phyloP scores from a whole-genome alignment of 2,888 invertebrate species.

The Coelinius sp. region DNA sequence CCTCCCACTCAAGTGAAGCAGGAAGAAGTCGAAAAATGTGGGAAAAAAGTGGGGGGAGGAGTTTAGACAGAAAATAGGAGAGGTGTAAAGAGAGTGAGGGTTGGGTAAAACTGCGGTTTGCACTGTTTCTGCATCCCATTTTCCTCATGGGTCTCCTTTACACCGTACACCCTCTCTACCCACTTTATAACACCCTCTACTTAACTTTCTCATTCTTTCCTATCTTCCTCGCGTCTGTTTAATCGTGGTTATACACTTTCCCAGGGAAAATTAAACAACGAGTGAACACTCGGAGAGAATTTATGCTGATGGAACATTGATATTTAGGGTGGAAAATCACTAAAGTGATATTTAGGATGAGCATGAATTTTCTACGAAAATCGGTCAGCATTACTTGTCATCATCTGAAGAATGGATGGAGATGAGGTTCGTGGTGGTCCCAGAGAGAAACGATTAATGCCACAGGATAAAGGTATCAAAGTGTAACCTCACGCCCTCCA shows the following conservation, averaged over 20 bases:
- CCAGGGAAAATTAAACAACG: not conserved
- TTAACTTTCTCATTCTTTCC: slow-evolving; percentile 3
- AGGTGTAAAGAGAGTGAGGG: not conserved
- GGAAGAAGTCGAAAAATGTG: not conserved
- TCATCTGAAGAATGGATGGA: not conserved
- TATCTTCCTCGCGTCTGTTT: not conserved
- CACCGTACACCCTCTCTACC: not conserved
- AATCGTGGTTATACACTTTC: slow-evolving; percentile 16
- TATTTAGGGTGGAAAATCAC: not conserved
- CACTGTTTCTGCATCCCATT: slow-evolving; percentile 20
- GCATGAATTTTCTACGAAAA: no score
- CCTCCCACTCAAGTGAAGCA: not conserved
- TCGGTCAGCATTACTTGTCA: no score
- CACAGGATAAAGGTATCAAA: not conserved
- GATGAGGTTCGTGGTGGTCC: not conserved
- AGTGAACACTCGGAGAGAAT: not conserved
- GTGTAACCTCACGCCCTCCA: not conserved
- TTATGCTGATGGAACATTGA: not conserved
- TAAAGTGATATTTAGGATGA: no score
- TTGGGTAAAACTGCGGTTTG: slow-evolving; percentile 8
- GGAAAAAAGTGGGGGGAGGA: not conserved
- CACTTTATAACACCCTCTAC: slow-evolving; percentile 8
- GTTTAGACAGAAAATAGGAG: not conserved
- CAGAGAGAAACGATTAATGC: not conserved
- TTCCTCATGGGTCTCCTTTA: slow-evolving; percentile 18